Evolutionary conservation across 2,888 invertebrate genomes (phyloP).

Genomic region (Melanargia galathea): DNA sequence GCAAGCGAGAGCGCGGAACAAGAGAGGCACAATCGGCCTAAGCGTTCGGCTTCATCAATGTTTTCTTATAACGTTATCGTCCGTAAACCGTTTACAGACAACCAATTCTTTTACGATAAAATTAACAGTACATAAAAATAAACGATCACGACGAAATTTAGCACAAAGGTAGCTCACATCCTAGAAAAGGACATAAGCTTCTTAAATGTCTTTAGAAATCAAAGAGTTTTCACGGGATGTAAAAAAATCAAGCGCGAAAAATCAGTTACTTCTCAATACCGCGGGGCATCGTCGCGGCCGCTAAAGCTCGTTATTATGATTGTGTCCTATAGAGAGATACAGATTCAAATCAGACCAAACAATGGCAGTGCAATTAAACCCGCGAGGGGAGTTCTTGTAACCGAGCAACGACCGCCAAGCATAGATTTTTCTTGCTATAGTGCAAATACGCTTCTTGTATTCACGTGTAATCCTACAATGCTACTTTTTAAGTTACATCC

Average conservation of each 20-base stretch:
- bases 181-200: no score
- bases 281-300: constrained; percentile 39
- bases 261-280: constrained; percentile 20
- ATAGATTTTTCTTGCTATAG: constrained; percentile 34
- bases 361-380: constrained; percentile 75
- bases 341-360: constrained; percentile 79
- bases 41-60: no score
- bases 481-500: no score
- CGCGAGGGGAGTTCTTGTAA: constrained; percentile 62
- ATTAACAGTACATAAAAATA: no score
- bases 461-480: neutral
- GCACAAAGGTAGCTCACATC: no score
- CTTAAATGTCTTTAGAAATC: neutral
- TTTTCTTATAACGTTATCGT: no score
- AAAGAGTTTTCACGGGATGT: no score
- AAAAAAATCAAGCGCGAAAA: constrained; percentile 5
- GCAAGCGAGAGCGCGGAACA: no score
- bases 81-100: no score
- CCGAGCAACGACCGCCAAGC: constrained; percentile 23
- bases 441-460: constrained; percentile 2
- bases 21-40: no score
- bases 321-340: constrained; percentile 75
- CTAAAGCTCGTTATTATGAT: constrained; percentile 71
- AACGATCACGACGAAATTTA: no score
- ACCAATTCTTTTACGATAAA: no score